Base-by-base conservation (phyloP, 1,140 invertebrate species). In the Drosophila busckii region DNA sequence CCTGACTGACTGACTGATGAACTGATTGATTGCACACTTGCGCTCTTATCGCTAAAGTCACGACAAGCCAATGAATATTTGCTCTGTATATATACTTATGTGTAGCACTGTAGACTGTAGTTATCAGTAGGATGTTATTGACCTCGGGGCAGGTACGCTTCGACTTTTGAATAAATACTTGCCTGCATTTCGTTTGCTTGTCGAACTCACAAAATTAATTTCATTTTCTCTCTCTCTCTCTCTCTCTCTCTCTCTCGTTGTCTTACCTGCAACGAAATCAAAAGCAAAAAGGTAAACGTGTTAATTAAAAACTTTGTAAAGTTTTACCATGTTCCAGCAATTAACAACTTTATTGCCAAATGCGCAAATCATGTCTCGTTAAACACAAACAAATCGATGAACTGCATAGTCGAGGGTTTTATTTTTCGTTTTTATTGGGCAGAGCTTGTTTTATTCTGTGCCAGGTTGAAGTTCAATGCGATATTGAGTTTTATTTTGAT, bases 261-360 rank as follows among this genome's bases (percentile, higher is more conserved):
- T 12, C 75, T 80, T 80, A 80, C 75, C 73, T 80, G 73, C 4
- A 78, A 67, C 7, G 49, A 71, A 70, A 70, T 16, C 19, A 54
- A 54, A 64, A 78, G 67, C 66, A 22, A 37, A 54, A 55, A 58
- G 35, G 45, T 42, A 68, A 78, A 78, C 69, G 65, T 73, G 68
- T 80, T 80, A 73, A 80, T 80, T 80, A 82, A 73, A 73, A 73
- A 56, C 48, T 53, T 35, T 22, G 19, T 49, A 10, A 29, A 20
- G 16, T 22, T 52, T 20, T 13, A 23, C n/a, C 6, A 41, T 41
- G 42, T 54, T 68, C 29, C 15, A 70, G 53, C 70, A 76, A 76
- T 76, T 61, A 66, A 70, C 70, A 76, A 80, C 32, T 73, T 76
- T 73, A 73, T 68, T 80, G 63, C 56, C 32, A 46, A 67, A 67